Evolutionary conservation across 2,888 invertebrate genomes (phyloP), one percentile per base, ranked within the genome.

Genomic region (Odontocolon sp.): DNA sequence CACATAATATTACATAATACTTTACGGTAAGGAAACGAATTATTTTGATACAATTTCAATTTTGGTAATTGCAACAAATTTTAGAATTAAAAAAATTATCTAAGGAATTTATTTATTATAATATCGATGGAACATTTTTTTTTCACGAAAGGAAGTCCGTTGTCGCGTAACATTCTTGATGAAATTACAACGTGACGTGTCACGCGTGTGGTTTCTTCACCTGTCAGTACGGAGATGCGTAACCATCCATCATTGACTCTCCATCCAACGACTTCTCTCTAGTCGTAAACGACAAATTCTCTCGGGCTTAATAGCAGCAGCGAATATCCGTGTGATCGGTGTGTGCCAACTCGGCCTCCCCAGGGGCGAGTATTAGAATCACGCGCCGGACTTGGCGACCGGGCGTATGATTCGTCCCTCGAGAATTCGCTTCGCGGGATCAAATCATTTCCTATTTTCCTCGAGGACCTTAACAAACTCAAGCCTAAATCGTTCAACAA

Each of bases 391-490:
- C 23, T 33, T 14, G 2, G 61, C 14, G 52, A 2, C 54, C 42
- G 8, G 5, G 36, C 9, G 21, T 57, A n/a, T 69, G 64, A 77
- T 64, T 73, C 64, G 73, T 77, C 77, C 73, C 77, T 36, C 31
- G 77, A 73, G 77, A 73, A 73, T 77, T 73, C 69, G n/a, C 14
- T 11, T 50, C 64, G 36, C 50, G 36, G 50, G 36, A 14, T 33
- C 36, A 5, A 21, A 11, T 40, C 47, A 14, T 47, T 64, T 69
- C 63, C 64, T 59, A 63, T 63, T 14, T 75, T 54, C 31, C 8
- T 75, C 59, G 74, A 50, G 28, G 28, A 31, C 40, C 21, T 26
- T n/a, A 50, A 38, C 26, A 64, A 64, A 50, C 36, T 64, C 26
- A 36, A 33, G 9, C 18, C 11, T 8, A 6, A 63, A 14, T 18